Evolutionary conservation across 1,140 invertebrate genomes (phyloP).

Genomic region (Wiebesia pumilae): DNA sequence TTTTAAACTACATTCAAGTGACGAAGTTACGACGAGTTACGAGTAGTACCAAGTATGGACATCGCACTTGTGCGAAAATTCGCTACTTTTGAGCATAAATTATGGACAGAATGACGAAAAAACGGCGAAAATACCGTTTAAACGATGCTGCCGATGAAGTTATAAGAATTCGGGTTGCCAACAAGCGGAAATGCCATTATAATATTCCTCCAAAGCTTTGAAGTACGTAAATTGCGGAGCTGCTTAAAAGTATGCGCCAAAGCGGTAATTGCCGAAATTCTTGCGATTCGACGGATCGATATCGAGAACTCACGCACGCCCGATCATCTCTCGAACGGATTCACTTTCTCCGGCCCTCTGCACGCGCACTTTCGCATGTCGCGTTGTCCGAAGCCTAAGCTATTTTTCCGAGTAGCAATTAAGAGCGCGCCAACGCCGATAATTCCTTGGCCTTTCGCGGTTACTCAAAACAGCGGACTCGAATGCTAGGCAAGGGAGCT

Average conservation of each 20-base stretch:
- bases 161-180: neutral
- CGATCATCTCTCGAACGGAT: neutral
- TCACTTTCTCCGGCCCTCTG: neutral
- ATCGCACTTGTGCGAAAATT: too few species aligned
- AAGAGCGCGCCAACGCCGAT: neutral
- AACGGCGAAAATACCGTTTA: too few species aligned
- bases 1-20: too few species aligned
- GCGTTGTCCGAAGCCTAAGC: too few species aligned
- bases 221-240: neutral
- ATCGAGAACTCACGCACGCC: neutral
- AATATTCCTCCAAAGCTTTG: neutral
- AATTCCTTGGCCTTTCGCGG: too few species aligned
- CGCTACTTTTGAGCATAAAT: too few species aligned
- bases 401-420: neutral
- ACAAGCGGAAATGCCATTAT: neutral
- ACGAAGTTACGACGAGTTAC: too few species aligned
- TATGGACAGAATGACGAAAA: too few species aligned
- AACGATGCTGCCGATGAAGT: too few species aligned
- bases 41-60: neutral
- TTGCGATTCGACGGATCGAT: neutral
- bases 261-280: neutral
- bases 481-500: neutral
- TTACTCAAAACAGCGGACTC: neutral
- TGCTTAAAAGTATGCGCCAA: neutral
- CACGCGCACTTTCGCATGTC: neutral